Evolutionary conservation across 2,797 vertebrate species (phyloP), one percentile per base, ranked within the genome.

Genomic region (Sebastes itinus): DNA sequence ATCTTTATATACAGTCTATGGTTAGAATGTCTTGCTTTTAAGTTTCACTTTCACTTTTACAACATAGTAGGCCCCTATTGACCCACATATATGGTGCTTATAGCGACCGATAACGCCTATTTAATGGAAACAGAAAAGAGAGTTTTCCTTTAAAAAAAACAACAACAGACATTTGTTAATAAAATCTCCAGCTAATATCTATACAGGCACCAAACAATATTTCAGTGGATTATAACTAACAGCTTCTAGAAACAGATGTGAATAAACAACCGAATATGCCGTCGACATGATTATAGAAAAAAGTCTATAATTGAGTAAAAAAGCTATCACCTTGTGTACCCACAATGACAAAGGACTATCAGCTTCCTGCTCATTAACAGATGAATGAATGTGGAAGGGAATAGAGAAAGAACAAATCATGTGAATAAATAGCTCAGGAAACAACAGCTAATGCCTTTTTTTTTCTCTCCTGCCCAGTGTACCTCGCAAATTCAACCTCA

Each of bases 401-500:
- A 75, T 30, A 42, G 78, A 25, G 60, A 86, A 84, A 84, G 71
- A 84, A 68, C 77, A 82, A 87, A 85, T 61, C 61, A 84, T 86
- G 13, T 80, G 83, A 85, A 82, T 82, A 78, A 91, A 85, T 83
- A 83, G 83, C 87, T 68, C 27, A 56, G 77, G 74, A 93, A 92
- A 92, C 73, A 64, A 78, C 63, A 73, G 35, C 75, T 80, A 76
- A 86, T 88, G 79, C 71, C 54, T 83, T 72, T 46, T 58, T 56
- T 80, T 33, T 3, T n/a, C 27, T 23, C 63, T 75, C 62, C 52
- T 64, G 62, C 63, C 75, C 59, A 78, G 38, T 77, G 70, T 65
- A 80, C 54, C 81, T 88, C 38, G 62, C 78, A 81, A 88, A 90
- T 92, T 87, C 87, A 90, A 89, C 82, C 90, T 86, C 80, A 5